These are phyloP conservation scores for Trissolcus japonicus DNA, from an alignment of 2,888 invertebrate species.

Conservation along the genomic window DNA sequence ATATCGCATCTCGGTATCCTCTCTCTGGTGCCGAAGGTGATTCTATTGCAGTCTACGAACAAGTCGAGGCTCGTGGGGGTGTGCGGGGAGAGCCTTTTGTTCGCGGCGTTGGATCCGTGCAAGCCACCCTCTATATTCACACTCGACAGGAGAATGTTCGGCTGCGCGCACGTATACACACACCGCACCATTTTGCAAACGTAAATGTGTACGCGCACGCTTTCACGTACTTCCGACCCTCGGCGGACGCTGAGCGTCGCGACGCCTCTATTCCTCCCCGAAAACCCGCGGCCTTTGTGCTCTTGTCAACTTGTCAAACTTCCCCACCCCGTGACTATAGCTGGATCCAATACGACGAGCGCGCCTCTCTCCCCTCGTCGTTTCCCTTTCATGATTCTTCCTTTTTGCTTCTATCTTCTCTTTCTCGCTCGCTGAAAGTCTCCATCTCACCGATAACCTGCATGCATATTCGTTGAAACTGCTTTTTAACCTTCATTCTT, in stretches of 20 bases:
- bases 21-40: constrained; percentile 39
- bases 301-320: constrained; percentile 77
- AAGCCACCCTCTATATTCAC: constrained; percentile 58
- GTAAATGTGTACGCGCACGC: constrained; percentile 38
- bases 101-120: constrained; percentile 66
- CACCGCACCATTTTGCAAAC: constrained; percentile 32
- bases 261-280: constrained; percentile 76
- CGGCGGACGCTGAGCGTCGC: constrained; percentile 77
- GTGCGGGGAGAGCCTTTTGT: constrained; percentile 59
- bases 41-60: constrained; percentile 35
- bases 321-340: constrained; percentile 67
- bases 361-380: constrained; percentile 49
- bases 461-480: constrained; percentile 51
- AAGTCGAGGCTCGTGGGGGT: constrained; percentile 19
- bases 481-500: constrained; percentile 37
- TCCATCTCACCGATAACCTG: constrained; percentile 32
- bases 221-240: constrained; percentile 57
- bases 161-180: constrained; percentile 5
- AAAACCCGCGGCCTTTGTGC: constrained; percentile 76
- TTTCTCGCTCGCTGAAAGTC: constrained; percentile 7
- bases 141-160: constrained; percentile 38
- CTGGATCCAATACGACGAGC: constrained; percentile 70
- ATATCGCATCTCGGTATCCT: constrained; percentile 44
- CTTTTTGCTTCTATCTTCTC: constrained; percentile 12
- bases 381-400: constrained; percentile 43